Conservation (phyloP, 2,888 invertebrate genomes). For the Meghimatium bilineatum region DNA sequence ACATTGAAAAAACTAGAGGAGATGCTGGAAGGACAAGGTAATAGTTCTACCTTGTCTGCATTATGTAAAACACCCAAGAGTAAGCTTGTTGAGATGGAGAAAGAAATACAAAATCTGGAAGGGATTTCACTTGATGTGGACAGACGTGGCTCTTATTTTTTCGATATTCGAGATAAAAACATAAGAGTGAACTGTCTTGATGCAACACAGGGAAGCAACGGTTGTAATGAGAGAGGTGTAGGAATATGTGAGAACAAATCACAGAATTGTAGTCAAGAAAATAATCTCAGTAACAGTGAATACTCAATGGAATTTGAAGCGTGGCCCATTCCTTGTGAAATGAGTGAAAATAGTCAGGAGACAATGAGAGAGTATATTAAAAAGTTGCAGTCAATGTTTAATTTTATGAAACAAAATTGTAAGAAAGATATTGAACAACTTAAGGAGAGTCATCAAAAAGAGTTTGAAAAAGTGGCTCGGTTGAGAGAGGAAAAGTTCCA, state of each 20-base stretch:
- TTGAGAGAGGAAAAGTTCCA: conserved; percentile 41
- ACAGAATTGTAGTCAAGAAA: neutral
- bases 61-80: neutral
- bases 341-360: neutral
- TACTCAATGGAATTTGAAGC: neutral
- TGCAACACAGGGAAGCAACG: neutral
- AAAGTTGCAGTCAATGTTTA: neutral
- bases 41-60: conserved; percentile 39
- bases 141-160: neutral
- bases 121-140: neutral
- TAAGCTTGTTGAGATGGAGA: neutral
- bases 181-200: neutral
- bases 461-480: conserved; percentile 29
- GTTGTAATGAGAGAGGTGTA: neutral
- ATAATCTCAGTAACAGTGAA: neutral
- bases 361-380: conserved; percentile 16
- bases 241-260: neutral
- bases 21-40: conserved; percentile 45
- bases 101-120: neutral
- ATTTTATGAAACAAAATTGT: neutral
- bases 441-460: conserved; percentile 30
- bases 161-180: neutral
- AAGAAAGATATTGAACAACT: neutral
- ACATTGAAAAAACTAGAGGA: conserved; percentile 23
- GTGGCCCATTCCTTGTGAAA: neutral